Base-by-base conservation (phyloP, 2,888 invertebrate genomes). In the Microchrysa polita region DNA sequence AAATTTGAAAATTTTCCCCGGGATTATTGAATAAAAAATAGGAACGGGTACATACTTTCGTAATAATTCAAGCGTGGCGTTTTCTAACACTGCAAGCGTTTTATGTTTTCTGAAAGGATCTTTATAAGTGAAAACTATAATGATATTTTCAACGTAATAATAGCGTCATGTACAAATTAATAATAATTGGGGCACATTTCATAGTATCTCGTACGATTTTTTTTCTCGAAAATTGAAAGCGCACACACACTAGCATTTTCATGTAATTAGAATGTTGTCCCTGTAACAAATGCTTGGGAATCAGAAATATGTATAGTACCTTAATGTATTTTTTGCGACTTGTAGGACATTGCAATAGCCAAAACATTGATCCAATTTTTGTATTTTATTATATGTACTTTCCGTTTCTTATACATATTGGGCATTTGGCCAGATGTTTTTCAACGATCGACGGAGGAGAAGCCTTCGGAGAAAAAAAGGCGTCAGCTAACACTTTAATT, bases 401-500 rank as follows among this genome's bases (percentile, higher is more conserved):
- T 34, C 12, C 69, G 27, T 34, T 34, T 34, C 27, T 34, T 69
- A n/a, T 67, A 40, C 40, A 55, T 40, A 57, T 20, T 69, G 69
- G 69, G 69, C 69, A 69, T 22, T 12, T 5, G 42, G 69, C 69
- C 69, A 69, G 69, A 69, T 57, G 40, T 69, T 69, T 55, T 69
- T 69, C 55, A 57, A 48, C 42, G 69, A 69, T 34, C 34, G 14
- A 48, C 12, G 44, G 2, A 65, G 42, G 18, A 65, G 65, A 65
- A 2, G 16, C 22, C 27, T 20, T 65, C 65, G 16, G 42, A 22
- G 0, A 55, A 55, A 48, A 48, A 48, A 48, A 48, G n/a, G 16
- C 12, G 16, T 48, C 48, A 20, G 18, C 18, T 12, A 10, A 42
- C 34, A 63, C 42, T 63, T 63, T 63, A 20, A 63, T 63, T 40